Evolutionary conservation across 2,888 invertebrate genomes (phyloP).

Genomic region (Quadriops clusia): DNA sequence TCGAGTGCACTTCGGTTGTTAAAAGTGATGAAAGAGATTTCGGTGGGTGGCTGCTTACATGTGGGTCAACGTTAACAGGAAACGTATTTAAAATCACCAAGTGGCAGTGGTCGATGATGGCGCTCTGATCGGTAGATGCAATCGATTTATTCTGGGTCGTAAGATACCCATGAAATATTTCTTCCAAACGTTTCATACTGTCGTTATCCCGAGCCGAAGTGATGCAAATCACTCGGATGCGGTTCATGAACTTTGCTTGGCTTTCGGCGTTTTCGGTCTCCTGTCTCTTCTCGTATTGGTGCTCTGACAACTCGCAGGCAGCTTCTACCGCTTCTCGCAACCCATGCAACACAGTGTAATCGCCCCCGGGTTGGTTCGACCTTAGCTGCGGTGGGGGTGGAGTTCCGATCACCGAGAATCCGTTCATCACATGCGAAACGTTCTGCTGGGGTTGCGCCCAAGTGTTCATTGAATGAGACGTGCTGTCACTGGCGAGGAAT

Average conservation of each 20-base stretch:
- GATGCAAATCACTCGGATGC: slow-evolving; percentile 81
- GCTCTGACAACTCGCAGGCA: slow-evolving; percentile 68
- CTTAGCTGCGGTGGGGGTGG: slow-evolving; percentile 40
- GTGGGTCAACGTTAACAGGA: slow-evolving; percentile 67
- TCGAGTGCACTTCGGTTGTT: slow-evolving; percentile 70
- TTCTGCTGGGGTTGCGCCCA: slow-evolving; percentile 79
- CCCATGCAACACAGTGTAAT: slow-evolving; percentile 68
- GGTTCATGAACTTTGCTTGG: slow-evolving; percentile 35
- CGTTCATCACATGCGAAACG: slow-evolving; percentile 65
- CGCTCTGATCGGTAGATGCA: slow-evolving; percentile 42
- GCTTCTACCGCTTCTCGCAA: slow-evolving; percentile 77
- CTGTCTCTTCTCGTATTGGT: slow-evolving; percentile 48
- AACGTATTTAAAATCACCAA: slow-evolving; percentile 81
- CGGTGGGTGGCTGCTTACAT: slow-evolving; percentile 59
- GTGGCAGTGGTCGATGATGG: slow-evolving; percentile 84
- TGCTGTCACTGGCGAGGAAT: slow-evolving; percentile 79
- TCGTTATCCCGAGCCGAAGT: slow-evolving; percentile 81
- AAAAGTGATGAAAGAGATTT: slow-evolving; percentile 61
- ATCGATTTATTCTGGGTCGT: slow-evolving; percentile 69
- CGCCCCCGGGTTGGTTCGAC: slow-evolving; percentile 45
- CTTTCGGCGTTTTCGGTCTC: slow-evolving; percentile 29
- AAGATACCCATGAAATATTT: slow-evolving; percentile 73
- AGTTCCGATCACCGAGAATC: slow-evolving; percentile 69
- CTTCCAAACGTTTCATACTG: slow-evolving; percentile 75
- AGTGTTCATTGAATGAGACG: slow-evolving; percentile 72